Conservation (phyloP, 2,113 vertebrate species). For the Phaetusa simplex region DNA sequence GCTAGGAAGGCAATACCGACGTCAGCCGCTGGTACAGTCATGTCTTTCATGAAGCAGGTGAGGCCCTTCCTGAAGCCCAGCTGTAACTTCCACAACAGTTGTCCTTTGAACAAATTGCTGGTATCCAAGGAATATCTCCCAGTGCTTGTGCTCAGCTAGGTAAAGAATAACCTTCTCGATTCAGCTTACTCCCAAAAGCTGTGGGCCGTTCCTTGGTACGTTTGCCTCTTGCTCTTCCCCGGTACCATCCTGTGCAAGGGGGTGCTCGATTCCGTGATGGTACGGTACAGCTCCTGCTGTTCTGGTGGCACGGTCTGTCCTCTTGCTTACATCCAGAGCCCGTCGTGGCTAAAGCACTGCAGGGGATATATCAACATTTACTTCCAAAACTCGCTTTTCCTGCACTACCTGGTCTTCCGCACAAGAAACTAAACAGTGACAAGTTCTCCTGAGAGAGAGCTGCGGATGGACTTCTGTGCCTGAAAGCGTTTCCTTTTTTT, state of each 20-base stretch:
- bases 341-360: neutral
- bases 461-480: neutral
- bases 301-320: neutral
- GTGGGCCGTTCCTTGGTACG: neutral
- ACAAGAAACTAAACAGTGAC: neutral
- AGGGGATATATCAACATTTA: neutral
- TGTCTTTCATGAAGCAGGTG: neutral
- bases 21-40: neutral
- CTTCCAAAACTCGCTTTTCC: neutral
- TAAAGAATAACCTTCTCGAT: neutral
- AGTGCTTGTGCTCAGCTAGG: neutral
- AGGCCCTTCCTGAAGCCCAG: neutral
- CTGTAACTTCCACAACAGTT: neutral
- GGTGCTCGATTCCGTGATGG: neutral
- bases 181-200: neutral
- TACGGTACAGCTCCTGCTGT: too few species aligned
- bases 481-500: neutral
- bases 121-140: neutral
- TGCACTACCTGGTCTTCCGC: neutral
- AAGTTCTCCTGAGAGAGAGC: neutral
- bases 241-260: neutral
- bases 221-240: neutral
- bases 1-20: neutral
- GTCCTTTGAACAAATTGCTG: neutral
- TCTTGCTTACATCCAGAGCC: neutral